These are phyloP conservation scores for Corticium candelabrum DNA, from an alignment of 37 sponge, comb jelly and placozoan genomes.

Conservation along the genomic window DNA sequence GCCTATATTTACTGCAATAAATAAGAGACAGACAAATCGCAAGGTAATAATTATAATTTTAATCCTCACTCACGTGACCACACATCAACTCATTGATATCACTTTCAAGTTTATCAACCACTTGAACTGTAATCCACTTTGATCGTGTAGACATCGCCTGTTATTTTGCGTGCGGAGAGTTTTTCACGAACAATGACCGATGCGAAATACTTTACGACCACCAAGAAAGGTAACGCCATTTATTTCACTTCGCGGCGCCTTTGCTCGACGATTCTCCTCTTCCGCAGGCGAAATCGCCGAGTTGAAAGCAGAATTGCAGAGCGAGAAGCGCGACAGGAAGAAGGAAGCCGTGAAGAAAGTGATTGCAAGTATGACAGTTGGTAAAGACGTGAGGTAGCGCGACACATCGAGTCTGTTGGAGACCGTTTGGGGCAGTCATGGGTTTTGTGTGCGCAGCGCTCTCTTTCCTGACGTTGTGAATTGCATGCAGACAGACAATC, in stretches of 20 bases:
- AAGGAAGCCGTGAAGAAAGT: slow-evolving; percentile 99
- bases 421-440: background rate
- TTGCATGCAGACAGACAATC: slow-evolving; percentile 98
- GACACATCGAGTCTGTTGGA: background rate
- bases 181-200: slow-evolving; percentile 68
- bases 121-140: no score
- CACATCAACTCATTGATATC: no score
- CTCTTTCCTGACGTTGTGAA: slow-evolving; percentile 95
- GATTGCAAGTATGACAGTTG: slow-evolving; percentile 99
- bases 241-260: background rate
- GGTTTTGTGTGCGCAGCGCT: slow-evolving; percentile 33
- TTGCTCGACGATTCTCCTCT: background rate
- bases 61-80: no score
- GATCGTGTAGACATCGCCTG: no score
- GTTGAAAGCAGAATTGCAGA: slow-evolving; percentile 85
- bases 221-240: slow-evolving; percentile 97
- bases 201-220: slow-evolving; percentile 95
- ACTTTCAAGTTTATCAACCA: no score
- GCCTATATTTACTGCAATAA: no score
- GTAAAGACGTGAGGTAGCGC: slow-evolving; percentile 89
- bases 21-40: no score
- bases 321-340: slow-evolving; percentile 85
- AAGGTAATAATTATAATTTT: no score
- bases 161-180: no score
- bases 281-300: slow-evolving; percentile 86